These are phyloP conservation scores for Ectemnius cavifrons DNA, from an alignment of 2,888 invertebrate species.

Conservation along the genomic window DNA sequence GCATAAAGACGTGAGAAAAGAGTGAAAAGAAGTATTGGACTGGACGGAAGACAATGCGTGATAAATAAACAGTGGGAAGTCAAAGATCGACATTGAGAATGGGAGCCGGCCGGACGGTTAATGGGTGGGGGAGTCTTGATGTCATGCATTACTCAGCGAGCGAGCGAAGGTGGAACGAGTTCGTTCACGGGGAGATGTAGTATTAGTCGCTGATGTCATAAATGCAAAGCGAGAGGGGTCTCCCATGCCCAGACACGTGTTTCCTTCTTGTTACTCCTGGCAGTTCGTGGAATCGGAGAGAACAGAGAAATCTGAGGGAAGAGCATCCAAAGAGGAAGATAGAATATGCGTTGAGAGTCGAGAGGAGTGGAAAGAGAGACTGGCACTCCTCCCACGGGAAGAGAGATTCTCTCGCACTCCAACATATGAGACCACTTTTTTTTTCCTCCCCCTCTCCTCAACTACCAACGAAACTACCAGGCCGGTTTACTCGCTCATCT, in stretches of 20 bases:
- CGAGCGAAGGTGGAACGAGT: constrained; percentile 30
- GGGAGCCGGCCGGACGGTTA: background rate
- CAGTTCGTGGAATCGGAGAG: constrained; percentile 32
- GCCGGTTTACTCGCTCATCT: constrained; percentile 4
- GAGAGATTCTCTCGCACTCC: no score
- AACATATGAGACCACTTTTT: background rate
- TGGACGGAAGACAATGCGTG: no score
- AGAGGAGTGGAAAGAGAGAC: no score
- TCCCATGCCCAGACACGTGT: constrained; percentile 21
- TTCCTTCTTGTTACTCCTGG: constrained; percentile 28
- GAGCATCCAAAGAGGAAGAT: no score
- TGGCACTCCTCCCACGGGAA: no score
- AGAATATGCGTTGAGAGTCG: no score
- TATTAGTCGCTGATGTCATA: constrained; percentile 52
- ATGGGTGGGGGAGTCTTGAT: constrained; percentile 35
- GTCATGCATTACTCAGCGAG: constrained; percentile 50
- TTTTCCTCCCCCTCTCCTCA: constrained; percentile 10
- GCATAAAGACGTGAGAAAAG: background rate
- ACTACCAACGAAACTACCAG: background rate
- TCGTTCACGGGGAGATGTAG: constrained; percentile 16
- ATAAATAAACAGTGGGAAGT: background rate
- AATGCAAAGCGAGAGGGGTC: constrained; percentile 41
- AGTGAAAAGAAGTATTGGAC: no score
- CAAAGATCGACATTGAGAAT: background rate
- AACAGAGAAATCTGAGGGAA: no score